Conservation (phyloP, 2,797 vertebrate species). For the Kryptopterus vitreolus region DNA sequence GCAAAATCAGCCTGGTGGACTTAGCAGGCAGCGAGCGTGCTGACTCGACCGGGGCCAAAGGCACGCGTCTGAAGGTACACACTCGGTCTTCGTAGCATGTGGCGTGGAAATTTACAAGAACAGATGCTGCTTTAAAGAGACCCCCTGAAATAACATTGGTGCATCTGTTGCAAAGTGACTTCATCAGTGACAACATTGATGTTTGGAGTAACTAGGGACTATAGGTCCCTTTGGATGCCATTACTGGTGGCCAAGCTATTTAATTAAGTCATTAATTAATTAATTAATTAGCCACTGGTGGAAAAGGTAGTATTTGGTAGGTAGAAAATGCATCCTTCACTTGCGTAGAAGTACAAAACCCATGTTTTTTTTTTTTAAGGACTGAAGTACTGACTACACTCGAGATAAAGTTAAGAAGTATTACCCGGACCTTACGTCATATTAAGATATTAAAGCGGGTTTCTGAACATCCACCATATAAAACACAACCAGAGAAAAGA, state of each 20-base stretch:
- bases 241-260: neutral
- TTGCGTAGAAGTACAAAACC: too few relatives aligned
- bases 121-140: conserved; percentile 6
- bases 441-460: too few relatives aligned
- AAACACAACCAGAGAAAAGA: too few relatives aligned
- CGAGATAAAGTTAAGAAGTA: too few relatives aligned
- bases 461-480: too few relatives aligned
- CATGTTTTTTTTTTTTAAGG: too few relatives aligned
- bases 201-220: neutral
- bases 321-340: too few relatives aligned
- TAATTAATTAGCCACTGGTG: neutral
- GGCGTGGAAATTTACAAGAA: neutral
- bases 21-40: conserved; percentile 95
- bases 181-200: neutral
- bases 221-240: neutral
- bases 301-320: too few relatives aligned
- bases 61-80: conserved; percentile 92
- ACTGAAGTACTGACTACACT: too few relatives aligned
- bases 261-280: neutral
- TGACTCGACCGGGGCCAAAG: conserved; percentile 96
- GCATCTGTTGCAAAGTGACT: neutral
- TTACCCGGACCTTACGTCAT: too few relatives aligned
- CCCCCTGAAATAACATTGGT: neutral
- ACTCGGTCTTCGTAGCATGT: conserved; percentile 7
- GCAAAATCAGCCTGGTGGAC: conserved; percentile 98